These are phyloP conservation scores for Palaemon carinicauda DNA, from an alignment of 1,140 invertebrate species.

Conservation along the genomic window DNA sequence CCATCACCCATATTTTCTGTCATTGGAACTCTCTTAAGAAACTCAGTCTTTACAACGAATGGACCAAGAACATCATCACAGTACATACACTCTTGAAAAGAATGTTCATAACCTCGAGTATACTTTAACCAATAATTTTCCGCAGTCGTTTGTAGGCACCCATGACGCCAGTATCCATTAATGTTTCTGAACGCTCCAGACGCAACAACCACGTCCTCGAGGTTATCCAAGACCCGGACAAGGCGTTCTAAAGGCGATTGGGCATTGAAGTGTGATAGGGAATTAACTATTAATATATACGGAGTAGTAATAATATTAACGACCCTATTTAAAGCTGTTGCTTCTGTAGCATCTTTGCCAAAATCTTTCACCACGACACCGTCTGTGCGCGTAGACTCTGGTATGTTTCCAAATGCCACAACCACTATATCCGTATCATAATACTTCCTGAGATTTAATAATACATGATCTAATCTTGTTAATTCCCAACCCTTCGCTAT, in stretches of 20 bases:
- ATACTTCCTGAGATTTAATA: neutral
- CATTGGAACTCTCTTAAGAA: constrained; percentile 55
- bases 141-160: constrained; percentile 61
- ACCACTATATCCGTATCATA: constrained; percentile 20
- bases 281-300: constrained; percentile 61
- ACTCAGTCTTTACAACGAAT: constrained; percentile 60
- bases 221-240: constrained; percentile 60
- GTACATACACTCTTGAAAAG: constrained; percentile 62
- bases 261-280: constrained; percentile 59
- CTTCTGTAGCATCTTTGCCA: neutral
- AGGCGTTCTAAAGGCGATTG: constrained; percentile 61
- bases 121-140: constrained; percentile 62
- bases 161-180: constrained; percentile 62
- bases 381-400: neutral
- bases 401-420: neutral
- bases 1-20: constrained; percentile 48
- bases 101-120: constrained; percentile 62
- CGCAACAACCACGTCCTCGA: constrained; percentile 54
- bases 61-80: constrained; percentile 63
- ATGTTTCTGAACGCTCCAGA: constrained; percentile 61
- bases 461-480: neutral
- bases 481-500: constrained; percentile 20
- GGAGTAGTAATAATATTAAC: constrained; percentile 60
- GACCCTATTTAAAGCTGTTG: constrained; percentile 58
- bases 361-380: neutral